These are phyloP conservation scores for Nymphalis c-album DNA, from an alignment of 2,888 invertebrate genomes.

Conservation along the genomic window DNA sequence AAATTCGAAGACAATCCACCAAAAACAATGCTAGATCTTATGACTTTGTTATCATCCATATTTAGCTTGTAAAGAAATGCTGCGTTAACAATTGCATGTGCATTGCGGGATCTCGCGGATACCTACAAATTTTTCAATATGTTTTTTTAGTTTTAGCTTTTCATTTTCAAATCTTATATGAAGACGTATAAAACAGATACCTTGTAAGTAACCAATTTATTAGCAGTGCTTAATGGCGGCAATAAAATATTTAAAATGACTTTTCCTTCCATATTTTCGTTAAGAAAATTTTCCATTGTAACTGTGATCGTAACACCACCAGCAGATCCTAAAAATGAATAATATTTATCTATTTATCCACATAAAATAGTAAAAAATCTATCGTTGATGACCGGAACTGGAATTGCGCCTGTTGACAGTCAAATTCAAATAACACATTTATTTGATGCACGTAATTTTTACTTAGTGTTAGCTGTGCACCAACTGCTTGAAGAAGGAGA, in stretches of 20 bases:
- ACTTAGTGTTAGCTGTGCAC: constrained; percentile 79
- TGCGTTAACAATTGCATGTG: constrained; percentile 87
- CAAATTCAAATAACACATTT: neutral
- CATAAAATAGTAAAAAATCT: too few relatives aligned
- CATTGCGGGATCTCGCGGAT: constrained; percentile 83
- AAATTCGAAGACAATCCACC: constrained; percentile 78
- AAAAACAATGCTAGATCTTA: constrained; percentile 69
- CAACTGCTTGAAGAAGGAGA: constrained; percentile 79
- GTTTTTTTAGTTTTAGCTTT: neutral
- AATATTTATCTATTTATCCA: too few relatives aligned
- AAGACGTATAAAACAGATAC: constrained; percentile 35
- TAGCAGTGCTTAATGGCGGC: constrained; percentile 70
- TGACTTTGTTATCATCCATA: constrained; percentile 46
- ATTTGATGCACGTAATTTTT: constrained; percentile 14
- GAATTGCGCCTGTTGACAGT: too few relatives aligned
- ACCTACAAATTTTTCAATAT: neutral
- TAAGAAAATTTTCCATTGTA: constrained; percentile 55
- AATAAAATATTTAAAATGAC: constrained; percentile 77
- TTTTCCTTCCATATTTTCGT: constrained; percentile 56
- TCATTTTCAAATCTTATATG: neutral
- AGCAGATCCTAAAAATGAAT: constrained; percentile 40
- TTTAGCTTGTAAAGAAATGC: constrained; percentile 83
- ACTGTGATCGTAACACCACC: constrained; percentile 37
- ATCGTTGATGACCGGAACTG: too few relatives aligned
- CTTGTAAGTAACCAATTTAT: constrained; percentile 83